phyloP scores from a whole-genome alignment of 2,888 invertebrate genomes.

The Harpalus rufipes region DNA sequence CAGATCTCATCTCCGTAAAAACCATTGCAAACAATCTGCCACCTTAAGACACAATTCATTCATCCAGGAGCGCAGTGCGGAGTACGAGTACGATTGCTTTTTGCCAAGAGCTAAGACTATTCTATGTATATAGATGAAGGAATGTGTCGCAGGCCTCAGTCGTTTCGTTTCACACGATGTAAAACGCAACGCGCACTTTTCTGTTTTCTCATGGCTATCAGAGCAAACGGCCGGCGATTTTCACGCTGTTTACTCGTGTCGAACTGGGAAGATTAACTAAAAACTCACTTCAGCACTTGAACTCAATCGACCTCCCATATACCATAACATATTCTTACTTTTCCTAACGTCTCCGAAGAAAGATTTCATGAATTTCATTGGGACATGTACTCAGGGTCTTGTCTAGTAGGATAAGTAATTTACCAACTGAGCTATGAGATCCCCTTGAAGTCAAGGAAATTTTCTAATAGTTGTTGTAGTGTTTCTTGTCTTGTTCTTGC shows the following conservation, averaged over 20 bases:
- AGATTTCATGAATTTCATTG: too few relatives aligned
- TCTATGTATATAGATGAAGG: neutral
- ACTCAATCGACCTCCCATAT: conserved; percentile 7
- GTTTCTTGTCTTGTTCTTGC: too few relatives aligned
- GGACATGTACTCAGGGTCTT: too few relatives aligned
- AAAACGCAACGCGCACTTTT: conserved; percentile 58
- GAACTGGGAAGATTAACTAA: conserved; percentile 47
- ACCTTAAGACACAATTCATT: conserved; percentile 72
- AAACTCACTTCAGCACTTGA: conserved; percentile 12
- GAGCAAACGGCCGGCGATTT: conserved; percentile 57
- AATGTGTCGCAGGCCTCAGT: neutral
- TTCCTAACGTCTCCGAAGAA: too few relatives aligned
- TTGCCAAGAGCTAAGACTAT: neutral
- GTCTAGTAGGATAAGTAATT: too few relatives aligned
- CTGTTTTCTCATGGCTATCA: conserved; percentile 61
- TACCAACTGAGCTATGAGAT: too few relatives aligned
- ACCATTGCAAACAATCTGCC: conserved; percentile 73
- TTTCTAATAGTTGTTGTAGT: too few relatives aligned
- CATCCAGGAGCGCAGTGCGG: conserved; percentile 57
- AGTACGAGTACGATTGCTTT: neutral
- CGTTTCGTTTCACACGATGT: conserved; percentile 63
- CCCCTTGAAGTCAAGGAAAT: too few relatives aligned
- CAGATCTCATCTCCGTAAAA: conserved; percentile 74
- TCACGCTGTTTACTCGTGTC: conserved; percentile 61
- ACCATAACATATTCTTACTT: neutral